Base-by-base conservation (phyloP, 53 echinoderm and acorn worm genomes). In the Paelopatides confundens region DNA sequence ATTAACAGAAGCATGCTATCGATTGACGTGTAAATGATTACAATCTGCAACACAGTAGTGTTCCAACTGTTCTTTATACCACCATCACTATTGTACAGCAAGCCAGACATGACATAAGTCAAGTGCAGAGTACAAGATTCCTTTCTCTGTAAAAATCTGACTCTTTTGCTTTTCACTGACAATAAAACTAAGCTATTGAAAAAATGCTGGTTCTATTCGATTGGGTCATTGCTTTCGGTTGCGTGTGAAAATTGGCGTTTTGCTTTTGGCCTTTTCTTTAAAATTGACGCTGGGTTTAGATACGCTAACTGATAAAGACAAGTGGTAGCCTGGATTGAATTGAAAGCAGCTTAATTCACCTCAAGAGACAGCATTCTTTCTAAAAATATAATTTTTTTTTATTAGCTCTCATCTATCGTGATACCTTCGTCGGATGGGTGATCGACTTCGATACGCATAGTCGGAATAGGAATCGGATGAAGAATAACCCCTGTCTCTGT, bases 401-500 rank as follows among this genome's bases (percentile, higher is more conserved):
- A 67, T 67, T 31, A 67, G 79, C 79, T 50, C 64, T 83, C 64
- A 83, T 83, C 84, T 63, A 83, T 83, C 65, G 35, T 83, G 90
- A 93, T 99, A 99, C 99, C 99, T 99, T 94, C 99, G 94, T 89
- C 99, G 90, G 54, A 94, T 74, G 62, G 99, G 99, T 39, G 99
- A 99, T 58, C 99, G 83, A 74, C 99, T 99, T 89, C 99, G 99
- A 86, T 99, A 99, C 11, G 94, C 64, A 63, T 89, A 69, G 24
- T 93, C 95, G 86, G 76, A 69, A 66, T 93, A 93, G 31, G 93
- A 88, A 79, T 97, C 97, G 33, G 76, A 48, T 23, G 86, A 85
- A 70, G 90, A 77, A 76, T 87, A 92, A 40, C 82, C 81, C 90
- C 92, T 90, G 81, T 54, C 85, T 39, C 92, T 92, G 77, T 95